phyloP scores from a whole-genome alignment of 2,797 vertebrate genomes.

The Knipowitschia caucasica region DNA sequence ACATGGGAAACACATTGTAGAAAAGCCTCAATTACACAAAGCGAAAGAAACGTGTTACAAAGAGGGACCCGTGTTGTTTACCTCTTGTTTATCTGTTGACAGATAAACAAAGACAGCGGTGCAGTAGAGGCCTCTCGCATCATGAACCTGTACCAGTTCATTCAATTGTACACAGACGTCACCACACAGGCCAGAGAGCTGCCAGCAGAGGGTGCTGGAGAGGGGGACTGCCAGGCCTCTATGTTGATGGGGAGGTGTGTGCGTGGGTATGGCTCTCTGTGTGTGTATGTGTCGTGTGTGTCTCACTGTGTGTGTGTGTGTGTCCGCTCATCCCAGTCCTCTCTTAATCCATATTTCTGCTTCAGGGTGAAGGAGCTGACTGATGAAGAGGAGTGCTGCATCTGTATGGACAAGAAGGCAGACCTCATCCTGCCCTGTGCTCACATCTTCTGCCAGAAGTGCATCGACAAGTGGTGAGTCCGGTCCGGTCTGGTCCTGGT shows the following conservation, averaged over 20 bases:
- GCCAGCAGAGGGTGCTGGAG: conserved; percentile 64
- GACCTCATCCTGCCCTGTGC: conserved; percentile 95
- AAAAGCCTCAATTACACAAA: too few relatives aligned
- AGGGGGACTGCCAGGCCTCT: conserved; percentile 90
- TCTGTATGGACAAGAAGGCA: conserved; percentile 95
- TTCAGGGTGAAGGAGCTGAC: conserved; percentile 94
- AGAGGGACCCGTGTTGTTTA: background rate
- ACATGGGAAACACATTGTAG: too few relatives aligned
- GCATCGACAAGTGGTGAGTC: conserved; percentile 95
- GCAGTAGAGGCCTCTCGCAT: conserved; percentile 90
- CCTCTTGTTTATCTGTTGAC: background rate
- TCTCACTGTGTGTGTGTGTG: too few relatives aligned
- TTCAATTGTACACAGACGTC: conserved; percentile 94
- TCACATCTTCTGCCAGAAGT: conserved; percentile 99
- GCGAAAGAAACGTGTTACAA: too few relatives aligned
- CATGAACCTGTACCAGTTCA: conserved; percentile 98
- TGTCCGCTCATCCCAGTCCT: too few relatives aligned
- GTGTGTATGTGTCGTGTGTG: background rate
- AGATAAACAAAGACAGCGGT: conserved; percentile 95
- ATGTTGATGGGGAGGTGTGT: conserved; percentile 96
- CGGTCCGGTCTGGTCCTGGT: background rate
- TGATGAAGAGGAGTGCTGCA: conserved; percentile 96
- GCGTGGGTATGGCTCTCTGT: background rate
- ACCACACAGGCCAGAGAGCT: conserved; percentile 89
- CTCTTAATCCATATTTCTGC: too few relatives aligned